Evolutionary conservation across 2,888 invertebrate genomes (phyloP), one percentile per base, ranked within the genome.

Genomic region (Hartigia nigra): DNA sequence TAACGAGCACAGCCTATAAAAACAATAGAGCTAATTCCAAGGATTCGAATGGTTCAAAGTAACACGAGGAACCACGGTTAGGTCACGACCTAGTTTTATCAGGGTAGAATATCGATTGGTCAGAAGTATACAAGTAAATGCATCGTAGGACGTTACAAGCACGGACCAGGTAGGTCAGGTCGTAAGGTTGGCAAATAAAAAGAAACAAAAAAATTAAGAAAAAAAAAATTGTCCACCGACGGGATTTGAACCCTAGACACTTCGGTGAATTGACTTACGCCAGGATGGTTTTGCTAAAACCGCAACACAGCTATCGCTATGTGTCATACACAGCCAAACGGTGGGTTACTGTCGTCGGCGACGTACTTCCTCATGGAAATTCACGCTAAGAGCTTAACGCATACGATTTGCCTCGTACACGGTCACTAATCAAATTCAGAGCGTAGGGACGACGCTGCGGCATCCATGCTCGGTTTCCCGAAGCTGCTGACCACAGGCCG

Each of bases 371-470:
- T 78, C 70, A 35, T 70, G 78, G 76, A 82, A 78, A 82, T 55
- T 79, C 76, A 69, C 70, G 74, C 76, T 12, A 72, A 74, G 79
- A 77, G 77, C 69, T 79, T 55, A 78, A 77, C 55, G 78, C 39
- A 55, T 55, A 55, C 39, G 39, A 55, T 55, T 9, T 23, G 39
- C 39, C 39, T 23, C 37, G 32, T 79, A 76, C 78, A 74, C 81
- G 82, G 76, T 74, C 75, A 78, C 80, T 86, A 86, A 86, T 86
- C 86, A 85, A 86, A 86, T 86, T 85, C 82, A 83, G 77, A 78
- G 80, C 80, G 82, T 70, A 81, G 81, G 81, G 81, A 82, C 82
- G 72, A 12, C 9, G 32, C 23, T 55, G 23, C 9, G 39, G 39
- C 39, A 86, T 83, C 84, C 82, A 78, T 79, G 82, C 85, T 85